Percentiles rank a stretch among this genome's conserved stretches.
phyloP scores from a whole-genome alignment of 2,888 invertebrate species.

The Anarsia innoxiella region DNA sequence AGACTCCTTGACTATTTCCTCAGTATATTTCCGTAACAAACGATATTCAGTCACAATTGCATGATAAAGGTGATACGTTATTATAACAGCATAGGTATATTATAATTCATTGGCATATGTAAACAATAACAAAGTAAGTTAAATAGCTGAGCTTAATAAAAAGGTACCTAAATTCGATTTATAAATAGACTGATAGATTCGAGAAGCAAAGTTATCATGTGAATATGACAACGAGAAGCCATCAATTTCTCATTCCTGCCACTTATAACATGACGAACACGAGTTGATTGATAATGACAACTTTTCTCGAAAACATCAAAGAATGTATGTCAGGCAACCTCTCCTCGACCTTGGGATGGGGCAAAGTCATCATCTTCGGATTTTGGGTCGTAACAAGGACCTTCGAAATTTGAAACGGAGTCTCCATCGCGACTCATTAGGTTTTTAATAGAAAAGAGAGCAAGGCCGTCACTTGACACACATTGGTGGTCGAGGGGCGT shows the following conservation, averaged over 20 bases:
- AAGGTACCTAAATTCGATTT: too few species aligned
- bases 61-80: too few species aligned
- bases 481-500: constrained; percentile 54
- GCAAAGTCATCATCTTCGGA: constrained; percentile 18
- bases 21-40: too few species aligned
- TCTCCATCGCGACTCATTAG: constrained; percentile 43
- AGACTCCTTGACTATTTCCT: too few species aligned
- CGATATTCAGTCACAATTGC: too few species aligned
- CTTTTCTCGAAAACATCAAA: constrained; percentile 8
- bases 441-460: constrained; percentile 71
- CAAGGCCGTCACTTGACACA: constrained; percentile 73
- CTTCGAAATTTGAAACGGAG: constrained; percentile 17
- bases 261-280: background rate
- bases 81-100: too few species aligned
- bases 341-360: constrained; percentile 19
- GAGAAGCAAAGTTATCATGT: too few species aligned
- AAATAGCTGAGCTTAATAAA: too few species aligned
- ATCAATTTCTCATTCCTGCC: constrained; percentile 1
- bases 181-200: too few species aligned
- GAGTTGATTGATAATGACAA: constrained; percentile 7
- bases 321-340: constrained; percentile 2
- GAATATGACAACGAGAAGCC: too few species aligned
- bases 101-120: too few species aligned
- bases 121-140: too few species aligned
- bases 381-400: constrained; percentile 43